Conservation (phyloP, 2,797 vertebrate species). For the Podarcis siculus region DNA sequence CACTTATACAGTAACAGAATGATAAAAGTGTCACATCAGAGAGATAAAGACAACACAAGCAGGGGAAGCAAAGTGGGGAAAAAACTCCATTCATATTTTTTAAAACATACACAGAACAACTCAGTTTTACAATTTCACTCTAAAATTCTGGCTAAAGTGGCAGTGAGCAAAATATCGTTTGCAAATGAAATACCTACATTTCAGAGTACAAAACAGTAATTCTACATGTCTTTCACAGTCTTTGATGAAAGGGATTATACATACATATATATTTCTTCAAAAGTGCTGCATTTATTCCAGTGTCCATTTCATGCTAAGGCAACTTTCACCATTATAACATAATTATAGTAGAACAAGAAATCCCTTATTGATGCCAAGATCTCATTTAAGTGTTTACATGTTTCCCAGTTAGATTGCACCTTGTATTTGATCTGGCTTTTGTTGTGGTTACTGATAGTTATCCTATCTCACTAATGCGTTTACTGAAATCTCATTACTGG, state of each 20-base stretch:
- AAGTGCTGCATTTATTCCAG: constrained; percentile 70
- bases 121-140: constrained; percentile 38
- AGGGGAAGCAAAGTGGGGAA: background rate
- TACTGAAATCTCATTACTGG: constrained; percentile 37
- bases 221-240: constrained; percentile 47
- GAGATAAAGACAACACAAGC: background rate
- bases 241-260: constrained; percentile 57
- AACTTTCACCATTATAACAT: constrained; percentile 72
- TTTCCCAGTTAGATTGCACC: constrained; percentile 54
- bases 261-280: constrained; percentile 52
- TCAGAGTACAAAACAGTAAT: constrained; percentile 62
- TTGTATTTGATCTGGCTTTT: constrained; percentile 59
- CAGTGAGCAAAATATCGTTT: constrained; percentile 59
- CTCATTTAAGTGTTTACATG: constrained; percentile 62
- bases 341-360: constrained; percentile 70
- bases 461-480: constrained; percentile 39
- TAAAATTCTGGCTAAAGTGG: constrained; percentile 56
- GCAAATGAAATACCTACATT: constrained; percentile 55
- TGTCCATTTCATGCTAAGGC: constrained; percentile 55
- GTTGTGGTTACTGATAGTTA: constrained; percentile 45
- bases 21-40: background rate
- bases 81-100: constrained; percentile 34
- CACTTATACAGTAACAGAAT: background rate
- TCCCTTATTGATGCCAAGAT: constrained; percentile 57
- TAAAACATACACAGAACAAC: constrained; percentile 29